Evolutionary conservation across 2,797 vertebrate genomes (phyloP).

Genomic region (Xyrichtys novacula): DNA sequence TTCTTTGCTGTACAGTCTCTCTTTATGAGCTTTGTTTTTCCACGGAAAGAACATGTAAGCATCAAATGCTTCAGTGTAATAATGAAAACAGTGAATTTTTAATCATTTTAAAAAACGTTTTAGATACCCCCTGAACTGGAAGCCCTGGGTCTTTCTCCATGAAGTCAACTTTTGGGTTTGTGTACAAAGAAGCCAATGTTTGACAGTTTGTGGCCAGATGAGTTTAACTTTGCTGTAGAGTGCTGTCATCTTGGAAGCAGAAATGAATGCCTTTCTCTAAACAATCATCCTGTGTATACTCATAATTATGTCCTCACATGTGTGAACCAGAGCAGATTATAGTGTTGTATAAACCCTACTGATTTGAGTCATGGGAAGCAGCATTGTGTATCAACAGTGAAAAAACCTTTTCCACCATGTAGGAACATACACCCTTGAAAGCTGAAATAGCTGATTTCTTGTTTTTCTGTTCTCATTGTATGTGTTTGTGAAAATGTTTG

Average conservation of each 20-base stretch:
- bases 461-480: not conserved
- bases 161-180: slow-evolving; percentile 20
- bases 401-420: slow-evolving; percentile 23
- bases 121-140: not conserved
- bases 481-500: slow-evolving; percentile 54
- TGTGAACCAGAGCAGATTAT: slow-evolving; percentile 27
- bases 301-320: slow-evolving; percentile 17
- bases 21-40: slow-evolving; percentile 13
- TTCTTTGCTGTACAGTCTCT: too few species aligned
- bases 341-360: slow-evolving; percentile 7
- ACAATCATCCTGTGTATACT: slow-evolving; percentile 21
- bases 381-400: slow-evolving; percentile 11
- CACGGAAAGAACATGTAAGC: slow-evolving; percentile 10
- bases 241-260: slow-evolving; percentile 51
- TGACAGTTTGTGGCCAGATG: slow-evolving; percentile 45
- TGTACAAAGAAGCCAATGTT: slow-evolving; percentile 44
- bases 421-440: slow-evolving; percentile 14
- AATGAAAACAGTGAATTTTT: slow-evolving; percentile 19
- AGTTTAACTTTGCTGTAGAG: slow-evolving; percentile 31
- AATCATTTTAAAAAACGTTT: slow-evolving; percentile 4
- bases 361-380: slow-evolving; percentile 30
- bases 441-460: slow-evolving; percentile 10
- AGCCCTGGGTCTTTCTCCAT: not conserved
- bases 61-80: not conserved
- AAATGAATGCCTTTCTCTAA: slow-evolving; percentile 35